Base-by-base conservation (phyloP, 2,797 vertebrate genomes). In the Channa striata region DNA sequence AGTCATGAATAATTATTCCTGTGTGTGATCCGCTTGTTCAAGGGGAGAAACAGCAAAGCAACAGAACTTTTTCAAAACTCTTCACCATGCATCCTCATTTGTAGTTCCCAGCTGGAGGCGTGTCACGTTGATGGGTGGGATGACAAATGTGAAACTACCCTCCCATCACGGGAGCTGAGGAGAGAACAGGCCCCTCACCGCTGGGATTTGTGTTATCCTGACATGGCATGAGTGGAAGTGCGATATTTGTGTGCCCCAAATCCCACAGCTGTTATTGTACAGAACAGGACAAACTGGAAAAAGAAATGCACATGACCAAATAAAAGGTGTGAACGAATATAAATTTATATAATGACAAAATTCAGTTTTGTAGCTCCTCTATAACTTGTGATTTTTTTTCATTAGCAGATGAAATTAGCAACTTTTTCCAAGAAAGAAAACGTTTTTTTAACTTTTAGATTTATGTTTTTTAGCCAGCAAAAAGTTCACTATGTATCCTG, bases 91-190 rank as follows among this genome's bases (percentile, higher is more conserved):
- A 52, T 81, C 39, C 59, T 21, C 60, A 86, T 84, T 74, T 86
- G 86, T 79, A 89, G 61, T 59, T 71, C 33, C 1, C 57, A 36
- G 51, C 21, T 69, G 86, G 78, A 77, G 87, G 91, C 74, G 83
- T 53, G 70, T 76, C 56, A 5, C 16, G 36, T 48, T 33, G 69
- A 59, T 43, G 80, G 75, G 75, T 37, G 73, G 82, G 68, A 63
- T 69, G 16, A 59, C 62, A 44, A 21, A 19, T 30, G 25, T 30
- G 66, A 51, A 19, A 17, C 40, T 20, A 6, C 5, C 19, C 52
- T 60, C 65, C 82, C 67, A 65, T 77, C 79, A 25, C 1, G 23
- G 34, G 21, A 47, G 58, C 53, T 62, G 52, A 3, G 8, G 9
- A n/a, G 42, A 1, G 44, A 11, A 36, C 39, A 4, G 48, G 42